Evolutionary conservation across 2,797 vertebrate genomes (phyloP).

Genomic region (Tinamus major): DNA sequence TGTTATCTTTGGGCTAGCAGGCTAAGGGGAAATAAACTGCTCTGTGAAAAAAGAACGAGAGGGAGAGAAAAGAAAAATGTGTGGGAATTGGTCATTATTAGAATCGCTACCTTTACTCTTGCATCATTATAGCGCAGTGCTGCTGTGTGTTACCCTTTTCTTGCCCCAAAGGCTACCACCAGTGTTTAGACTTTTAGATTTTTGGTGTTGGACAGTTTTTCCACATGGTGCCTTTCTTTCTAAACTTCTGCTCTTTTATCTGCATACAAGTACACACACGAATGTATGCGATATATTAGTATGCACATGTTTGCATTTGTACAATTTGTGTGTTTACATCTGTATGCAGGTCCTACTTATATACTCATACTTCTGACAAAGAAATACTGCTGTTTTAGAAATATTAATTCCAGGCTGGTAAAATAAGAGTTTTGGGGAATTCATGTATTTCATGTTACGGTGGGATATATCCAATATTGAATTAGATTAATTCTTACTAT

Average conservation of each 20-base stretch:
- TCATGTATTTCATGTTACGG: neutral
- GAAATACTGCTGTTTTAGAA: neutral
- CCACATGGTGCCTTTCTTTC: neutral
- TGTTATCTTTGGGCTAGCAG: neutral
- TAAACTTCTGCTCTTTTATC: neutral
- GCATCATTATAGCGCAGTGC: neutral
- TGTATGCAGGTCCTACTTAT: neutral
- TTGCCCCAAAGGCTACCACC: rapidly evolving
- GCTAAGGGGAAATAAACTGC: neutral
- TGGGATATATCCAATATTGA: neutral
- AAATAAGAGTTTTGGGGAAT: neutral
- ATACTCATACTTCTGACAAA: neutral
- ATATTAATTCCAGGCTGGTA: neutral
- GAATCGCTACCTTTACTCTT: neutral
- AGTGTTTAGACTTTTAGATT: too few species aligned
- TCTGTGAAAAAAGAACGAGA: neutral
- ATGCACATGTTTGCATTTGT: too few species aligned
- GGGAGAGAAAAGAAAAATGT: neutral
- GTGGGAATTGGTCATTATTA: neutral
- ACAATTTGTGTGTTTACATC: too few species aligned
- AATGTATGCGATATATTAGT: neutral
- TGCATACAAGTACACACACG: rapidly evolving
- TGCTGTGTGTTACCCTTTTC: neutral
- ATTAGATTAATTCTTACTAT: neutral
- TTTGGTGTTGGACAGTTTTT: neutral